These are phyloP conservation scores for Panopea generosa DNA, from an alignment of 2,888 invertebrate species.

Conservation along the genomic window DNA sequence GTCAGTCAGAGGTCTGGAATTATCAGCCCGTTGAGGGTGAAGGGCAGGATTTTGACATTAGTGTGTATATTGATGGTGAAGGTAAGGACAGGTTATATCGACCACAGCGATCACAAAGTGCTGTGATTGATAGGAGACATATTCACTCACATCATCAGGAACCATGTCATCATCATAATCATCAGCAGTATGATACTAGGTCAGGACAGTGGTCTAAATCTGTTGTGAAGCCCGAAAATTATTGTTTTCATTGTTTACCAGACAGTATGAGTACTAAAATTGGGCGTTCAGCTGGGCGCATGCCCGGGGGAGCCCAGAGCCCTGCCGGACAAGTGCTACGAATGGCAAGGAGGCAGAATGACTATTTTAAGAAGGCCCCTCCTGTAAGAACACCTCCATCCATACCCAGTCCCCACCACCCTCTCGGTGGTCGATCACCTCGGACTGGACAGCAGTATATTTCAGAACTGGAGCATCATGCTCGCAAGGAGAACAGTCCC, in stretches of 20 bases:
- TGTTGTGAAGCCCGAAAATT: conserved; percentile 67
- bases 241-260: conserved; percentile 69
- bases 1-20: conserved; percentile 68
- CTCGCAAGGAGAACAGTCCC: conserved; percentile 76
- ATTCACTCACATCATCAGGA: not conserved
- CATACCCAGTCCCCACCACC: conserved; percentile 75
- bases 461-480: conserved; percentile 79
- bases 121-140: conserved; percentile 1
- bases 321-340: conserved; percentile 72
- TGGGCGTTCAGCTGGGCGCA: conserved; percentile 76
- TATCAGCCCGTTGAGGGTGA: conserved; percentile 65
- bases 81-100: not conserved
- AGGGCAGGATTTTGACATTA: conserved; percentile 28
- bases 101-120: not conserved
- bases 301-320: conserved; percentile 68
- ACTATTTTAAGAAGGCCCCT: conserved; percentile 68
- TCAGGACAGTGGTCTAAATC: conserved; percentile 52
- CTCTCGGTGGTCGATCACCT: conserved; percentile 60
- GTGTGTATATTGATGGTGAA: conserved; percentile 17
- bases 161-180: conserved; percentile 17
- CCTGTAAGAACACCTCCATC: conserved; percentile 80
- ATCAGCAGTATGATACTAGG: conserved; percentile 19
- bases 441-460: conserved; percentile 70
- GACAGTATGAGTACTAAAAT: conserved; percentile 69
- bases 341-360: conserved; percentile 69